Conservation (phyloP, 2,113 vertebrate genomes). For the Neopipo cinnamomea region DNA sequence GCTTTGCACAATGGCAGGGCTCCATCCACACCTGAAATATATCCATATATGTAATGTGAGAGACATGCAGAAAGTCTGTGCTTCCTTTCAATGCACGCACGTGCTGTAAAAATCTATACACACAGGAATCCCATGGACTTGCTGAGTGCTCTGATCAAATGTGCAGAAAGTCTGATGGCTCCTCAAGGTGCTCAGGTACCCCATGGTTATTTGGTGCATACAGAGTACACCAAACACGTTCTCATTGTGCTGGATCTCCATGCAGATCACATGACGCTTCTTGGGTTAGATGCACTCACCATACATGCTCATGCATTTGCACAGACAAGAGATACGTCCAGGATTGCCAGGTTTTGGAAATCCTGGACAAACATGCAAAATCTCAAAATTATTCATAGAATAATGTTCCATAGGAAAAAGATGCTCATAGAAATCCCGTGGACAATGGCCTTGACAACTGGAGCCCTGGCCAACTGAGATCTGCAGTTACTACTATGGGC, state of each 20-base stretch:
- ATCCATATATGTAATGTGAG: rapidly evolving
- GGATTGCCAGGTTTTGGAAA: background rate
- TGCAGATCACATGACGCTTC: background rate
- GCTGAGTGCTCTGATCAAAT: background rate
- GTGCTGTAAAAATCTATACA: background rate
- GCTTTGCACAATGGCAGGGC: background rate
- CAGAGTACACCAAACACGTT: background rate
- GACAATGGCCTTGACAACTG: background rate
- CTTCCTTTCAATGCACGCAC: background rate
- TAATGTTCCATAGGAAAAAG: background rate
- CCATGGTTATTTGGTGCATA: background rate
- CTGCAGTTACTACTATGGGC: background rate
- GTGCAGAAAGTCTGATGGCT: background rate
- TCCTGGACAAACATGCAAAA: background rate
- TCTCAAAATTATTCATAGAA: background rate
- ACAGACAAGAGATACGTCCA: background rate
- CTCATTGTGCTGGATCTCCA: background rate
- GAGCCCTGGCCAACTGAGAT: background rate
- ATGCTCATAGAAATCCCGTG: background rate
- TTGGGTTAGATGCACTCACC: background rate
- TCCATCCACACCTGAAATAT: background rate
- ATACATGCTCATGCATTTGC: background rate
- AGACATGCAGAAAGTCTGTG: background rate
- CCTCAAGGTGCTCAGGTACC: background rate
- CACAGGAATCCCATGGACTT: background rate